These are phyloP conservation scores for Lates calcarifer DNA, from an alignment of 2,113 vertebrate genomes.

Conservation along the genomic window DNA sequence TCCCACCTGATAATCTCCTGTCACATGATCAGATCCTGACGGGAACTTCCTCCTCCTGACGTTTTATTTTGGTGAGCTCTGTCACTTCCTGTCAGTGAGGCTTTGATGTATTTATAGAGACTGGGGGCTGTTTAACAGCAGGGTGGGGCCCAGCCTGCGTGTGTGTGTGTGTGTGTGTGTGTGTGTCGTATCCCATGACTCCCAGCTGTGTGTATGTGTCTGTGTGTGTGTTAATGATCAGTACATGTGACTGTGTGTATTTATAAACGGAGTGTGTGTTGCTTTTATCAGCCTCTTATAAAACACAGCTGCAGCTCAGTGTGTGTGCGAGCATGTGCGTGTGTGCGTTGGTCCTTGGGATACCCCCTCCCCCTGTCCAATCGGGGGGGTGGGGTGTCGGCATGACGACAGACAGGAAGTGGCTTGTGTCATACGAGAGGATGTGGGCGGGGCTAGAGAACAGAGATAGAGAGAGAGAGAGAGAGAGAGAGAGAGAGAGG, in stretches of 20 bases:
- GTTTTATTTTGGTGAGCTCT: not conserved
- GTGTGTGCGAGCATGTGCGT: conserved; percentile 26
- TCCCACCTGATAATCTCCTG: no score
- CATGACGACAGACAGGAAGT: conserved; percentile 69
- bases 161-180: not conserved
- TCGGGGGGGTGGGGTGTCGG: not conserved
- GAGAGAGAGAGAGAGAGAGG: not conserved
- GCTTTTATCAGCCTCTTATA: not conserved
- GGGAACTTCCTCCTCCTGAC: not conserved
- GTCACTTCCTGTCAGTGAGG: not conserved
- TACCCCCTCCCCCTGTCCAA: not conserved
- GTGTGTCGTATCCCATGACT: no score
- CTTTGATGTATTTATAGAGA: conserved; percentile 60
- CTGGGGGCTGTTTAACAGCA: conserved; percentile 49
- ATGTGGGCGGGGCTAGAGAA: conserved; percentile 49
- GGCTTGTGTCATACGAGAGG: conserved; percentile 57
- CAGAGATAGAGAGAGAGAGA: not conserved
- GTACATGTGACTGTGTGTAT: conserved; percentile 30
- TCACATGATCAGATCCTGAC: no score
- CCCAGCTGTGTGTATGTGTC: not conserved
- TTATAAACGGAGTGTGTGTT: conserved; percentile 20
- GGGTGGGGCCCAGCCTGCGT: conserved; percentile 63
- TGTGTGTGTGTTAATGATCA: conserved; percentile 11
- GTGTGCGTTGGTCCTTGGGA: not conserved
- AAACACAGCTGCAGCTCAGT: not conserved